phyloP scores from a whole-genome alignment of 2,888 invertebrate genomes.

The Allolobophora icterica region DNA sequence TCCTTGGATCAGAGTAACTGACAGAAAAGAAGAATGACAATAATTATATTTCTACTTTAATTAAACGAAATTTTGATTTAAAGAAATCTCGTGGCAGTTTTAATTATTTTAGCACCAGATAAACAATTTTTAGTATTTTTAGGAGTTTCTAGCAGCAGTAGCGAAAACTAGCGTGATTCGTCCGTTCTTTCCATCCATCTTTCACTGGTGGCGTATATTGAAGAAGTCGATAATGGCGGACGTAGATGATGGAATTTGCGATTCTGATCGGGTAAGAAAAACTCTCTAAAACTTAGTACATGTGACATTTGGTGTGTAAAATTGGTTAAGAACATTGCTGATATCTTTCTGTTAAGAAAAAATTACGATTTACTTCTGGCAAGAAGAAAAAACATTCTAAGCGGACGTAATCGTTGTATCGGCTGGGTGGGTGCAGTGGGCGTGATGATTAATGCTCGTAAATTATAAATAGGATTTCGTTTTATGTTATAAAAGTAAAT shows the following conservation, averaged over 20 bases:
- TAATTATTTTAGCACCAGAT: neutral
- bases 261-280: slow-evolving; percentile 1
- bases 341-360: neutral
- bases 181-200: neutral
- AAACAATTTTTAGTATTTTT: too few relatives aligned
- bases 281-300: neutral
- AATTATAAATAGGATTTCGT: neutral
- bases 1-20: too few relatives aligned
- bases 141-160: too few relatives aligned
- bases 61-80: neutral
- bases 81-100: neutral
- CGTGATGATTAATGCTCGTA: slow-evolving; percentile 17
- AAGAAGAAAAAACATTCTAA: neutral
- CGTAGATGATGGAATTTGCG: slow-evolving; percentile 18
- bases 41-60: neutral
- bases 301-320: neutral
- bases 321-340: neutral
- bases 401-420: neutral
- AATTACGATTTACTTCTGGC: neutral
- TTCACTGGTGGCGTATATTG: neutral
- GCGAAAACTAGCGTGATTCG: neutral
- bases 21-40: neutral
- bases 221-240: slow-evolving; percentile 27
- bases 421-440: neutral
- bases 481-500: neutral